Base-by-base conservation (phyloP, 2,888 invertebrate genomes). In the Nephrotoma flavescens region DNA sequence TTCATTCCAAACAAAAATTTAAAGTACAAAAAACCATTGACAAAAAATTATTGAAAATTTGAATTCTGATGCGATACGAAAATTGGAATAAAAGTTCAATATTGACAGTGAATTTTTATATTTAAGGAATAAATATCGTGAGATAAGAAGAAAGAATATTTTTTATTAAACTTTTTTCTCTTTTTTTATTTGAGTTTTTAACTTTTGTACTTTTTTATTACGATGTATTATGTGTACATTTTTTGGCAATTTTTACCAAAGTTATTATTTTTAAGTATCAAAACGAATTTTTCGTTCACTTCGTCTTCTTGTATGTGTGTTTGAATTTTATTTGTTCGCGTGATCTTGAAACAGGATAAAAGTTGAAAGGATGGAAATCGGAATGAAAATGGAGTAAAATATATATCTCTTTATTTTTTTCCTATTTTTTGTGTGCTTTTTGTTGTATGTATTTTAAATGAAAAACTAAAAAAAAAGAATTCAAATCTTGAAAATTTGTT, bases 401-500 rank as follows among this genome's bases (percentile, higher is more conserved):
- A 71, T 15, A 57, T 71, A 71, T 71, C 71, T 71, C 71, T 71
- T 31, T 15, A 15, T 52, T 52, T 52, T 52, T 52, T 71, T 31
- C 31, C 31, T 31, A 31, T 31, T 71, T 71, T 71, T 71, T 31
- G 9, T 71, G 2, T 4, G 71, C 71, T 71, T 71, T 15, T 71
- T 71, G 71, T 71, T 71, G 31, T 71, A 71, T 71, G 31, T 71
- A 71, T 71, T 71, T 71, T 71, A 71, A 71, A 71, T 71, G 71
- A 71, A 71, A 57, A 71, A 31, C 71, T 31, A 4, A 11, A 71
- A 71, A n/a, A 84, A 84, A 84, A 84, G 42, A 84, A 84, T 84
- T 84, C 42, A 84, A 84, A 84, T 84, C 84, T 84, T 84, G 15
- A 19, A 84, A 84, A 84, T 84, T 84, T 84, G 84, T 84, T 84